Percentiles rank a stretch among this genome's conserved stretches.
Evolutionary conservation across 2,113 vertebrate genomes (phyloP).

Genomic region (Ellobius talpinus): DNA sequence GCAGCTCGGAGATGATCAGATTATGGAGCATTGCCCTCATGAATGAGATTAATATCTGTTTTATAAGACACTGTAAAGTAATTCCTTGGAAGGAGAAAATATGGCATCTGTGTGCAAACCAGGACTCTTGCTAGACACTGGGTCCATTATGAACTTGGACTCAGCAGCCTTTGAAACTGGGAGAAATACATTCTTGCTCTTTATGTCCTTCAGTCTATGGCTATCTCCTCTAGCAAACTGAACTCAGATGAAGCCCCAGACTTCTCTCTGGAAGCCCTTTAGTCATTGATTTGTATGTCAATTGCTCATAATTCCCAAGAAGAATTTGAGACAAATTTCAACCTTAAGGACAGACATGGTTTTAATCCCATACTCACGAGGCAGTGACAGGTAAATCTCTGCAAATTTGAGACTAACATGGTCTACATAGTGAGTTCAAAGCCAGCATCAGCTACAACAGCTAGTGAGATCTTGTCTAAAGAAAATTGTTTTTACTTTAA

Average conservation of each 20-base stretch:
- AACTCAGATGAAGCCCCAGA: not conserved
- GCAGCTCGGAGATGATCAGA: not conserved
- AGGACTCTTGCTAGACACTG: not conserved
- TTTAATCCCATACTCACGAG: not conserved
- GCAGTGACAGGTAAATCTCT: not conserved
- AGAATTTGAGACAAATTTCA: conserved; percentile 65
- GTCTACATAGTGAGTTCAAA: not conserved
- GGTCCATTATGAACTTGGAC: not conserved
- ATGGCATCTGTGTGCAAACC: not conserved
- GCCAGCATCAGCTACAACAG: not conserved
- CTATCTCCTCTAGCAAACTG: not conserved
- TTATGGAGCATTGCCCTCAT: too few relatives aligned
- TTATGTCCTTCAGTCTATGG: not conserved
- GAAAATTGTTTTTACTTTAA: conserved; percentile 21
- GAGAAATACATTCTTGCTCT: not conserved
- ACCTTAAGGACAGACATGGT: not conserved
- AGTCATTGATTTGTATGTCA: conserved; percentile 15
- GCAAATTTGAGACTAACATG: not conserved
- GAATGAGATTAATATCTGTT: not conserved
- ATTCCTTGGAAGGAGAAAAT: not conserved
- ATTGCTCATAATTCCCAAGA: conserved; percentile 41
- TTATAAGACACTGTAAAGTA: not conserved
- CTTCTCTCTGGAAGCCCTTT: not conserved
- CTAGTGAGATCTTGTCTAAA: not conserved
- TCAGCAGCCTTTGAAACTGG: not conserved